Evolutionary conservation across 2,888 invertebrate genomes (phyloP).

Genomic region (Rhopalosiphum nymphaeae): DNA sequence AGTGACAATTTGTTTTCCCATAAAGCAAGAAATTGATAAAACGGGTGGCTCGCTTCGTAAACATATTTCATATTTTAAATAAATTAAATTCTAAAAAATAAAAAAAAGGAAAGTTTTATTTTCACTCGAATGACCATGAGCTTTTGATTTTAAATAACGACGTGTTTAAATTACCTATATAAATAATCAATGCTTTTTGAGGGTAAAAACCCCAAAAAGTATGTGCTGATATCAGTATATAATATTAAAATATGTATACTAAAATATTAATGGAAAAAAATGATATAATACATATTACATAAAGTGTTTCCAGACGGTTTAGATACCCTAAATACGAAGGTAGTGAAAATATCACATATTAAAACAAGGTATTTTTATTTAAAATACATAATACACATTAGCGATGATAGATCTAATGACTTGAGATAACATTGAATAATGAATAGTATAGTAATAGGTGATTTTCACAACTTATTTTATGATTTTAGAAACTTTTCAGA

Average conservation of each 20-base stretch:
- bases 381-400: not conserved
- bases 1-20: not conserved
- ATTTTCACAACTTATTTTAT: not conserved
- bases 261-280: slow-evolving; percentile 29
- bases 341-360: not conserved
- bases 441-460: not conserved
- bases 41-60: not conserved
- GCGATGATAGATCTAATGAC: not conserved
- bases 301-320: not conserved
- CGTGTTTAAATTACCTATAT: not conserved
- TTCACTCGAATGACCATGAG: slow-evolving; percentile 18
- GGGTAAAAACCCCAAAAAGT: not conserved
- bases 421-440: not conserved
- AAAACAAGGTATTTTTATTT: not conserved
- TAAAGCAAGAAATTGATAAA: not conserved
- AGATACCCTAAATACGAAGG: not conserved
- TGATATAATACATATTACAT: not conserved
- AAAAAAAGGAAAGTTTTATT: not conserved
- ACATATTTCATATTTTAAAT: not conserved
- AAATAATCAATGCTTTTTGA: not conserved
- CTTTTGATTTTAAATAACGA: slow-evolving; percentile 17
- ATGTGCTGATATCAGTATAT: not conserved
- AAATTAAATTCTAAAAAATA: not conserved
- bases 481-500: not conserved
- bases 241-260: not conserved